Conservation (phyloP, 2,113 vertebrate species). For the Phyllostomus discolor region DNA sequence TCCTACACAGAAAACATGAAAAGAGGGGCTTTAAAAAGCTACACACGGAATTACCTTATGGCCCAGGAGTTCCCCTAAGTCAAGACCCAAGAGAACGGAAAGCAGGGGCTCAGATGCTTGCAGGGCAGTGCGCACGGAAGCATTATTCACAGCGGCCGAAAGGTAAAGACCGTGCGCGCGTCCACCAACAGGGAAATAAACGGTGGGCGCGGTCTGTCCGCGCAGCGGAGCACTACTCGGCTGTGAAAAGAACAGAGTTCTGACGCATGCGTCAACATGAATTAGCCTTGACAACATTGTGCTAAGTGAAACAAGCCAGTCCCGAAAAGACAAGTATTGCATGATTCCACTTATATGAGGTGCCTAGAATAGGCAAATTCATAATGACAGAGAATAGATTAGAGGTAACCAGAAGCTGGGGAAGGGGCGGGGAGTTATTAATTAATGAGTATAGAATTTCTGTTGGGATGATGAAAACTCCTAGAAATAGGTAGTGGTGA, state of each 20-base stretch:
- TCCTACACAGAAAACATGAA: not conserved
- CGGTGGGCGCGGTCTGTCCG: not conserved
- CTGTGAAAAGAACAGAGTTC: not conserved
- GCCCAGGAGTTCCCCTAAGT: not conserved
- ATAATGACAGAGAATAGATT: too few relatives aligned
- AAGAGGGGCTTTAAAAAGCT: not conserved
- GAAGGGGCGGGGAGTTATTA: too few relatives aligned
- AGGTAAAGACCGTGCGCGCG: not conserved
- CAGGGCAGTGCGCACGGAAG: fast-evolving
- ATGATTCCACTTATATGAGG: too few relatives aligned
- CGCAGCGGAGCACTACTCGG: not conserved
- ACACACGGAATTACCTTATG: not conserved
- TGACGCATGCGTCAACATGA: not conserved
- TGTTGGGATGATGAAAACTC: not conserved
- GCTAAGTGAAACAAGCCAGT: too few relatives aligned
- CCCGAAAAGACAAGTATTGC: too few relatives aligned
- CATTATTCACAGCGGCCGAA: too few relatives aligned
- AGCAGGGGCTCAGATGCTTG: not conserved
- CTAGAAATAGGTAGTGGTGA: not conserved
- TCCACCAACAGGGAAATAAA: not conserved
- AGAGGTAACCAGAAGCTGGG: too few relatives aligned
- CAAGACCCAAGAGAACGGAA: not conserved
- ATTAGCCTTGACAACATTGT: too few relatives aligned
- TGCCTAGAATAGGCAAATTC: too few relatives aligned
- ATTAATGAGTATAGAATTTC: not conserved